phyloP scores from a whole-genome alignment of 2,797 vertebrate species.

The Hozukius guyotensis region DNA sequence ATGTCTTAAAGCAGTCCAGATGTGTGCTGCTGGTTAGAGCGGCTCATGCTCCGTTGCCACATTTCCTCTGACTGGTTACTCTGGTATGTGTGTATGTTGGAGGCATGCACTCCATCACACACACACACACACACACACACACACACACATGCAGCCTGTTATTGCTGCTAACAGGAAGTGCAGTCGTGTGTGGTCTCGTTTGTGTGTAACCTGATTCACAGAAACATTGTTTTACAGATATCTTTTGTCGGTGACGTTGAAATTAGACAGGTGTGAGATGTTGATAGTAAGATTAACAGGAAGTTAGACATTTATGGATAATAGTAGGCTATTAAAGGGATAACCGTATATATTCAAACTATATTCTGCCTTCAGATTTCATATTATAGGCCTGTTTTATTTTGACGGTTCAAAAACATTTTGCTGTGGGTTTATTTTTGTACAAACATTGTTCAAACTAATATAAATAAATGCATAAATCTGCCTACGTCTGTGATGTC shows the following conservation, averaged over 20 bases:
- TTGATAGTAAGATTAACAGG: too few species aligned
- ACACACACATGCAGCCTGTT: conserved; percentile 1
- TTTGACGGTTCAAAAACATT: conserved; percentile 1
- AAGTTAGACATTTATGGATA: not conserved
- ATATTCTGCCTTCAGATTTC: conserved; percentile 11
- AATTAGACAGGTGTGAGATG: too few species aligned
- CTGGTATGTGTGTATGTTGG: conserved; percentile 54
- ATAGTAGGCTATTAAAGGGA: conserved; percentile 1
- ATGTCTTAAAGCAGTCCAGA: conserved; percentile 56
- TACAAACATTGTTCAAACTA: conserved; percentile 33
- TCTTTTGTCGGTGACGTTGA: not conserved
- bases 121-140: not conserved
- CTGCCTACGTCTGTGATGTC: conserved; percentile 9
- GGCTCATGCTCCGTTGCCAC: conserved; percentile 33
- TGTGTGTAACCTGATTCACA: too few species aligned
- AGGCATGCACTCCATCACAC: conserved; percentile 2
- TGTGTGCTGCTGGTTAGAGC: conserved; percentile 42
- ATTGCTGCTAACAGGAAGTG: conserved; percentile 12
- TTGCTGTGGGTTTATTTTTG: conserved; percentile 58
- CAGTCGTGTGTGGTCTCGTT: not conserved
- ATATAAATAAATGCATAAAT: conserved; percentile 60
- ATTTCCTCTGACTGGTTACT: conserved; percentile 65
- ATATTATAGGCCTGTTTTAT: not conserved
- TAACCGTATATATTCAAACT: conserved; percentile 5
- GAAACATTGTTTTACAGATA: too few species aligned